Conservation (phyloP, 1,140 invertebrate species). For the Diprion similis region DNA sequence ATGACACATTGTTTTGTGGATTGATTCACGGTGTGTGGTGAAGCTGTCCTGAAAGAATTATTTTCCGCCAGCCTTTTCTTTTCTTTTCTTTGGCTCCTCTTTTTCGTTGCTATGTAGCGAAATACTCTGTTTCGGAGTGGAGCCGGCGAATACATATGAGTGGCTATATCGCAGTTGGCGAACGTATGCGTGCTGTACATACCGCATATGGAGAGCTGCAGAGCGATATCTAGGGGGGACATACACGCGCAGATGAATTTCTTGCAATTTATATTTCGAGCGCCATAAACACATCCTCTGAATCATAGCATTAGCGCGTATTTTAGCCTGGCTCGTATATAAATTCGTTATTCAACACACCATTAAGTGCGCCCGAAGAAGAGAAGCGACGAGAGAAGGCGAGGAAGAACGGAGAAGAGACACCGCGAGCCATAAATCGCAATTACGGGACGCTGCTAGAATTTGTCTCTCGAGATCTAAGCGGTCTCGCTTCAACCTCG, state of each 20-base stretch:
- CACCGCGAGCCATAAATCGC: constrained; percentile 56
- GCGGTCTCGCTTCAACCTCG: constrained; percentile 33
- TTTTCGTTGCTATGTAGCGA: no score
- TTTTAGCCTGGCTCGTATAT: constrained; percentile 50
- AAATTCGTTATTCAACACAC: constrained; percentile 63
- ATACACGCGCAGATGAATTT: neutral
- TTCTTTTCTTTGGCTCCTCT: no score
- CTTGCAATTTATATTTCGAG: constrained; percentile 53
- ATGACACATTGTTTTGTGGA: no score
- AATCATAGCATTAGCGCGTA: constrained; percentile 42
- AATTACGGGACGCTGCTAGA: constrained; percentile 59
- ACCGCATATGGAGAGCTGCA: neutral
- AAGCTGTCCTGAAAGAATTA: no score
- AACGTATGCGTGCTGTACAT: neutral
- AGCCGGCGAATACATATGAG: no score
- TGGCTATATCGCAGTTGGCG: no score
- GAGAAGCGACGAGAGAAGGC: neutral
- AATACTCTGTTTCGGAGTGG: no score
- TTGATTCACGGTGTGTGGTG: no score
- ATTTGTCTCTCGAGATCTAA: constrained; percentile 59
- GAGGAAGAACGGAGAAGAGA: constrained; percentile 32
- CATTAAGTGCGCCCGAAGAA: constrained; percentile 51
- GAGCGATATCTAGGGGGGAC: neutral
- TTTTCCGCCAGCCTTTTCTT: no score
- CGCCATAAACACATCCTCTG: constrained; percentile 52